Conservation (phyloP, 2,113 vertebrate genomes). For the Pyxicephalus adspersus region DNA sequence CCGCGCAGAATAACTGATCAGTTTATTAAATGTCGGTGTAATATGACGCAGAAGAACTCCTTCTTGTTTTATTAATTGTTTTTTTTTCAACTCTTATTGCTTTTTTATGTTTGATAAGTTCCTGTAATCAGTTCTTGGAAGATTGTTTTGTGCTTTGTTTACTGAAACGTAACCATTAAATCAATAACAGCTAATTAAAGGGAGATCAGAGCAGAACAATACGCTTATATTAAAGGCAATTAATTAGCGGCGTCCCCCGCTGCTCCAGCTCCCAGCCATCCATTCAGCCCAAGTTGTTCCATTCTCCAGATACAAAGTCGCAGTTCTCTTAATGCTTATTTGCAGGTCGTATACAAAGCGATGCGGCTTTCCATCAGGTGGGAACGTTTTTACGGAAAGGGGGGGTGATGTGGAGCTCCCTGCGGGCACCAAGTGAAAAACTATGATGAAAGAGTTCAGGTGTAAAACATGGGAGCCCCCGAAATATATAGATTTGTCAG, state of each 20-base stretch:
- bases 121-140: not conserved
- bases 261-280: not conserved
- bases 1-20: no score
- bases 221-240: not conserved
- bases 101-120: no score
- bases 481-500: slow-evolving; percentile 19
- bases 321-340: not conserved
- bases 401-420: not conserved
- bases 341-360: not conserved
- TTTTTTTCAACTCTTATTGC: no score
- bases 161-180: not conserved
- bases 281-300: not conserved
- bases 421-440: slow-evolving; percentile 1
- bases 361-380: slow-evolving; percentile 5
- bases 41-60: no score
- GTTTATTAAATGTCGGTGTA: no score
- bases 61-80: no score
- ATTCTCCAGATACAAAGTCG: not conserved
- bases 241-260: not conserved
- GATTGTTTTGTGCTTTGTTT: slow-evolving; percentile 20
- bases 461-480: not conserved
- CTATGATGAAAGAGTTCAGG: not conserved
- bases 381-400: slow-evolving; percentile 7
- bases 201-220: not conserved
- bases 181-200: not conserved